A percentile compares a stretch with the other conserved stretches of the same genome.
Conservation (phyloP, 2,888 invertebrate genomes). For the Strigamia transsilvanica region DNA sequence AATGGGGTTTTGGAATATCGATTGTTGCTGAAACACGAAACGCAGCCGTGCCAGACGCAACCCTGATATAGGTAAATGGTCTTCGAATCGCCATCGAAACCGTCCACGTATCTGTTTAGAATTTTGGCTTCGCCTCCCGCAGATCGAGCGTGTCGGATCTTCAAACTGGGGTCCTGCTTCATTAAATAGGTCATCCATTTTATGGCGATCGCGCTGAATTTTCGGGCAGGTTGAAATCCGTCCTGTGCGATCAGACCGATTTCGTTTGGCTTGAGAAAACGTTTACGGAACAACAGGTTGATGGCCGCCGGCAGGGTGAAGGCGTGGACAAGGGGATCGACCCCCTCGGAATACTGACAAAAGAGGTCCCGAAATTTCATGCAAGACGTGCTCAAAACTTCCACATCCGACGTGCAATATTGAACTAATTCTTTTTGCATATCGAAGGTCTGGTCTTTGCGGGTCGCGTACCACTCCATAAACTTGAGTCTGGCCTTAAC, state of each 20-base stretch:
- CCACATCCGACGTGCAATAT: neutral
- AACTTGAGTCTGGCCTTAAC: too few species aligned
- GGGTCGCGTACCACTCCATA: neutral
- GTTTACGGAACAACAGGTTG: neutral
- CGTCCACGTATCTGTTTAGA: neutral
- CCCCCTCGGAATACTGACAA: neutral
- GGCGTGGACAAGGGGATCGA: neutral
- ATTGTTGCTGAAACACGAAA: too few species aligned
- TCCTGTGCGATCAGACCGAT: neutral
- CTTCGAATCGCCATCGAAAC: neutral
- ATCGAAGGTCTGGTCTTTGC: neutral
- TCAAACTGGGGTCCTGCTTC: neutral
- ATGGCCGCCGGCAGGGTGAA: neutral
- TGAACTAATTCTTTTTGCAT: neutral
- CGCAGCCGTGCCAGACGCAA: too few species aligned
- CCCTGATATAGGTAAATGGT: too few species aligned
- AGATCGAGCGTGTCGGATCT: neutral
- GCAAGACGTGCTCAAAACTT: too few species aligned
- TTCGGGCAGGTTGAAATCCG: slow-evolving; percentile 3
- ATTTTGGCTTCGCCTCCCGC: neutral
- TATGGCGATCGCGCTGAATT: neutral
- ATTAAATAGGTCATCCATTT: neutral
- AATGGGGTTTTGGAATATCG: too few species aligned
- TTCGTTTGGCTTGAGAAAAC: neutral
- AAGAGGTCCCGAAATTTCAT: neutral